A percentile compares a stretch with the other conserved stretches of the same genome.
Conservation (phyloP, 2,113 vertebrate species). For the Pampusana beccarii region DNA sequence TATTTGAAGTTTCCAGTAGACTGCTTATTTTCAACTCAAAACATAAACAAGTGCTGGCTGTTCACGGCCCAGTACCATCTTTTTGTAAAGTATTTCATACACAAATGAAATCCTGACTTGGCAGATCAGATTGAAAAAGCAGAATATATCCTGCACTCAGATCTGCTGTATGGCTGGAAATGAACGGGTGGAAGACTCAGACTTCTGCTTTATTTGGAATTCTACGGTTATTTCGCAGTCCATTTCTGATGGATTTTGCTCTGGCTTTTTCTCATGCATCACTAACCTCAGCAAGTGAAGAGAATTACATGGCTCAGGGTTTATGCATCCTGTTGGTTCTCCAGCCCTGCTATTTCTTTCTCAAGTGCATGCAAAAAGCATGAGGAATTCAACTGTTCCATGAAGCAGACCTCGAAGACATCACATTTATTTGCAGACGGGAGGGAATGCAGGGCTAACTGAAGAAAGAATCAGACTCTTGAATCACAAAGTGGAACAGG, state of each 20-base stretch:
- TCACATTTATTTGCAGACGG: background rate
- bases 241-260: background rate
- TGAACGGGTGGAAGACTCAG: background rate
- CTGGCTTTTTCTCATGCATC: background rate
- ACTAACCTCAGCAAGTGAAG: background rate
- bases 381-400: background rate
- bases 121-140: background rate
- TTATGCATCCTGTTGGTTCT: background rate
- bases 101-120: background rate
- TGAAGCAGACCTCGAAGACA: background rate
- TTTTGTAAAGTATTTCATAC: background rate
- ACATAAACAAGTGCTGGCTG: background rate
- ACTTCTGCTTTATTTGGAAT: background rate
- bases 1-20: background rate
- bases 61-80: background rate
- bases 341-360: background rate
- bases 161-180: background rate
- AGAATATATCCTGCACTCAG: background rate
- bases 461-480: background rate
- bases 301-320: background rate
- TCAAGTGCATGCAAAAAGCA: background rate
- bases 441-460: background rate
- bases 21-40: background rate
- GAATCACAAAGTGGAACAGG: background rate
- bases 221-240: background rate